Conservation (phyloP, 1,140 invertebrate species). For the Drosophila tropicalis region DNA sequence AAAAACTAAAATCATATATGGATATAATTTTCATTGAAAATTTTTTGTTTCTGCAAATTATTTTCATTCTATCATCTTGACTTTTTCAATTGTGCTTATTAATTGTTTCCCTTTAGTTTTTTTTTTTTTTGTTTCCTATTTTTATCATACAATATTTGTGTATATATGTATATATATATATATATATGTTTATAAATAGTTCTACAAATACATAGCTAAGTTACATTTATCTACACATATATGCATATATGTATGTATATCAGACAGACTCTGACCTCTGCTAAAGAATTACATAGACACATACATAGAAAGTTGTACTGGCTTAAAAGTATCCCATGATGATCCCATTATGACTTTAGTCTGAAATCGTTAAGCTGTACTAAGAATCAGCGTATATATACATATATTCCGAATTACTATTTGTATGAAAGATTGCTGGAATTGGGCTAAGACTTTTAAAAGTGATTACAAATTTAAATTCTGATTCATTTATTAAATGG, state of each 20-base stretch:
- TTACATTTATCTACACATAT: slow-evolving; percentile 53
- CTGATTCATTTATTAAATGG: too few relatives aligned
- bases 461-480: too few relatives aligned
- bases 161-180: too few relatives aligned
- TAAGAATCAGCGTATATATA: too few relatives aligned
- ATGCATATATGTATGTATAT: slow-evolving; percentile 46
- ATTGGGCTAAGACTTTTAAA: too few relatives aligned
- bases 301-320: not conserved
- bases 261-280: slow-evolving; percentile 25
- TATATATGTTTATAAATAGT: slow-evolving; percentile 48
- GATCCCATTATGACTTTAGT: too few relatives aligned
- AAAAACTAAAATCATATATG: slow-evolving; percentile 3
- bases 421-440: too few relatives aligned
- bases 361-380: too few relatives aligned
- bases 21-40: too few relatives aligned
- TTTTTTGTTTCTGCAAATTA: too few relatives aligned
- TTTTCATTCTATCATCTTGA: not conserved
- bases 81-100: slow-evolving; percentile 10
- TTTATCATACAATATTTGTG: slow-evolving; percentile 51
- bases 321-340: not conserved
- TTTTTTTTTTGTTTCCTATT: slow-evolving; percentile 17
- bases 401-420: too few relatives aligned
- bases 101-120: slow-evolving; percentile 1
- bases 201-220: slow-evolving; percentile 67
- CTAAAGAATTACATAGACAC: not conserved